Evolutionary conservation across 2,888 invertebrate species (phyloP), one percentile per base, ranked within the genome.

Genomic region (Anticlea derivata): DNA sequence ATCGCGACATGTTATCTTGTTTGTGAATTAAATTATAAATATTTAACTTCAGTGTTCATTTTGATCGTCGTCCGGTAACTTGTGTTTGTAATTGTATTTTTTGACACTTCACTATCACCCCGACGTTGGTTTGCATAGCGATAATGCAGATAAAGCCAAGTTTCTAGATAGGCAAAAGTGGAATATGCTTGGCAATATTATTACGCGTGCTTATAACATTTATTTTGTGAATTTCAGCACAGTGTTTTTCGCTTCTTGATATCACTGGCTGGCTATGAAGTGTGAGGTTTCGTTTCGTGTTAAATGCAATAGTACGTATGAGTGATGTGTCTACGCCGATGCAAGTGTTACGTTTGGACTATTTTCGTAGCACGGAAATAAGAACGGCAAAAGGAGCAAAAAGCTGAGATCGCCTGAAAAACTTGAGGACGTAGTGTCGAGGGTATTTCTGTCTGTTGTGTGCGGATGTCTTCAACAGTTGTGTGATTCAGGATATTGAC

Each of bases 311-410:
- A 56, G 55, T 74, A 70, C 62, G 66, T 72, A 82, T 83, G 86
- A 87, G 75, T 84, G 88, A 88, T 83, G 86, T 83, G 83, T 72
- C 83, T 75, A 82, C 82, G 73, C 75, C 82, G 79, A 72, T 86
- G 82, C 85, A 86, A 87, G 87, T 86, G 86, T 86, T 81, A 79
- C 86, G 82, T 78, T 78, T 75, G 75, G 72, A 84, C 89, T 90
- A 90, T 90, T 90, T 90, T 89, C 83, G 90, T 88, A 85, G 83
- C 84, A 90, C 90, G 89, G 90, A 90, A 90, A 88, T 90, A 90
- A 88, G 87, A 88, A 83, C 86, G 82, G 83, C 83, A 89, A 89
- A 87, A 89, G 87, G 86, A 88, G 82, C 88, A 89, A 90, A 90
- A 89, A 84, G 83, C 75, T 65, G 68, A 71, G 77, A 76, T 83